Conservation (phyloP, 2,797 vertebrate species). For the Galago senegalensis region DNA sequence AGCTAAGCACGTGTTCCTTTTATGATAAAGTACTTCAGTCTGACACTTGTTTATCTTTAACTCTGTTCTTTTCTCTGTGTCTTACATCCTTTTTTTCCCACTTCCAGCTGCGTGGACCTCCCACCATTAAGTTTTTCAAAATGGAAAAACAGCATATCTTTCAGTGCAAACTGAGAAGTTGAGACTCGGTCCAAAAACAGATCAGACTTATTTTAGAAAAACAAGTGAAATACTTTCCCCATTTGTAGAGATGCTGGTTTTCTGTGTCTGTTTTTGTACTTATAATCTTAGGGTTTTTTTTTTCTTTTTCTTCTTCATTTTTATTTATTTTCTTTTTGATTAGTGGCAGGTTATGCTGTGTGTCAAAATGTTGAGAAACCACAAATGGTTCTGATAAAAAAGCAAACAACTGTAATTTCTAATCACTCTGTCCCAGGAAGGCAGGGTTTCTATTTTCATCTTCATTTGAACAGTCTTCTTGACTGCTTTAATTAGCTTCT, state of each 20-base stretch:
- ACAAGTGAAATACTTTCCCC: conserved; percentile 56
- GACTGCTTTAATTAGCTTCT: conserved; percentile 60
- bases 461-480: conserved; percentile 62
- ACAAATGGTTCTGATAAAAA: conserved; percentile 59
- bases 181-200: background rate
- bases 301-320: background rate
- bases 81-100: background rate
- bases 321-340: background rate
- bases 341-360: conserved; percentile 11
- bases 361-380: conserved; percentile 62
- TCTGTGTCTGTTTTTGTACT: conserved; percentile 65
- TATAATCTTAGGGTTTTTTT: background rate
- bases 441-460: conserved; percentile 52
- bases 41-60: background rate
- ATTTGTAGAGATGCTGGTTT: background rate
- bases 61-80: background rate
- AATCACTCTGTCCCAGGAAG: background rate
- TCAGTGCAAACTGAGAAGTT: background rate
- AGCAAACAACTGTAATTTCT: conserved; percentile 70
- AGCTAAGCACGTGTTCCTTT: background rate
- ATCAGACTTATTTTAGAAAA: conserved; percentile 46
- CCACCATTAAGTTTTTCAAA: background rate
- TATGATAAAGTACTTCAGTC: background rate
- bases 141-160: background rate
- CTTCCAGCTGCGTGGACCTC: background rate